These are phyloP conservation scores for Sebastes hubbsi DNA, from an alignment of 2,797 vertebrate species.

Conservation along the genomic window DNA sequence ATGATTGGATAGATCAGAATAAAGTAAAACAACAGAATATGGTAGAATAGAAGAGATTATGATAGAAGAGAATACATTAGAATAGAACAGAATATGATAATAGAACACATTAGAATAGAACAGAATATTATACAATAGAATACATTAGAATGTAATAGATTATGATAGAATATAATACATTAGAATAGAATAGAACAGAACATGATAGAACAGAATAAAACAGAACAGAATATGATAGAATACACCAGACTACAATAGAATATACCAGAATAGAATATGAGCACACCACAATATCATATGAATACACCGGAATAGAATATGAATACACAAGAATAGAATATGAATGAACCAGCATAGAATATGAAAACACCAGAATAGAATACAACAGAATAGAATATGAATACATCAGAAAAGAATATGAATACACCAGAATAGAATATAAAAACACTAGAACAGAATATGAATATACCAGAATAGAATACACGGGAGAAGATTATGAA, in stretches of 20 bases:
- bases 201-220: no score
- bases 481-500: background rate
- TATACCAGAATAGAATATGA: no score
- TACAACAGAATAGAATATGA: no score
- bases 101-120: background rate
- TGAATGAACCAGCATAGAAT: rapidly evolving
- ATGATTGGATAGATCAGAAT: background rate
- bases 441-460: no score
- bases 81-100: background rate
- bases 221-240: no score
- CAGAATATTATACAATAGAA: background rate
- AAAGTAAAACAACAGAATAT: background rate
- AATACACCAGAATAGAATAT: no score
- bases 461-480: no score
- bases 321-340: no score
- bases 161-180: background rate
- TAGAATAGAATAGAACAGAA: no score
- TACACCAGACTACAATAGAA: background rate
- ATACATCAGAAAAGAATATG: no score
- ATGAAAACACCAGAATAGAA: background rate
- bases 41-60: background rate
- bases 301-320: no score
- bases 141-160: background rate
- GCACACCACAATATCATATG: no score
- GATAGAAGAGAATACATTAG: background rate